Evolutionary conservation across 2,113 vertebrate genomes (phyloP).

Genomic region (Nibea albiflora): DNA sequence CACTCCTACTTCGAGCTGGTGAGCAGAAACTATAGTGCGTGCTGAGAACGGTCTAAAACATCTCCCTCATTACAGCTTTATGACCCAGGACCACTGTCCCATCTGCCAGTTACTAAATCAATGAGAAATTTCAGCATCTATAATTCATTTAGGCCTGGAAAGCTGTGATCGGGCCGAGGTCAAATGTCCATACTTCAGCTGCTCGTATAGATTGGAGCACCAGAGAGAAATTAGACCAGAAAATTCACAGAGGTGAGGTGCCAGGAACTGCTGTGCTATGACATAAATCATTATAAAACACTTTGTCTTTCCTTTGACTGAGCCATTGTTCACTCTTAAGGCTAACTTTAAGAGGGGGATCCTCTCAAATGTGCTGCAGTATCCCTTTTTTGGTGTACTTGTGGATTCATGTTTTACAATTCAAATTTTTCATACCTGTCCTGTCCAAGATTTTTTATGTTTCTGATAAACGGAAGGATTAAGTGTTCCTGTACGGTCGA

Average conservation of each 20-base stretch:
- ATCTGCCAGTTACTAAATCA: conserved; percentile 49
- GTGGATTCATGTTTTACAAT: too few relatives aligned
- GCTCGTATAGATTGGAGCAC: conserved; percentile 15
- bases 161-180: conserved; percentile 31
- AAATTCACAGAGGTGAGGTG: conserved; percentile 17
- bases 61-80: conserved; percentile 49
- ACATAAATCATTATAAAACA: conserved; percentile 5
- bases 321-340: background rate
- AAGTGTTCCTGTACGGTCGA: too few relatives aligned
- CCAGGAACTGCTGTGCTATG: background rate
- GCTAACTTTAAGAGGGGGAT: background rate
- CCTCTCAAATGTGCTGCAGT: background rate
- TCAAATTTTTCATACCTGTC: too few relatives aligned
- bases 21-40: background rate
- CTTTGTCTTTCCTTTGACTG: background rate
- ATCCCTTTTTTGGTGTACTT: too few relatives aligned
- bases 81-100: conserved; percentile 16
- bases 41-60: conserved; percentile 22
- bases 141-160: conserved; percentile 34
- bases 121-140: conserved; percentile 28
- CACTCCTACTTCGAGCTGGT: background rate
- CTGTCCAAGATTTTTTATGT: too few relatives aligned
- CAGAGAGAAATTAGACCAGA: conserved; percentile 5
- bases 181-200: conserved; percentile 37
- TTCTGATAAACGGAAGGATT: too few relatives aligned